Base-by-base conservation (phyloP, 2,888 invertebrate genomes). In the Lepidocyrtoides sp. region DNA sequence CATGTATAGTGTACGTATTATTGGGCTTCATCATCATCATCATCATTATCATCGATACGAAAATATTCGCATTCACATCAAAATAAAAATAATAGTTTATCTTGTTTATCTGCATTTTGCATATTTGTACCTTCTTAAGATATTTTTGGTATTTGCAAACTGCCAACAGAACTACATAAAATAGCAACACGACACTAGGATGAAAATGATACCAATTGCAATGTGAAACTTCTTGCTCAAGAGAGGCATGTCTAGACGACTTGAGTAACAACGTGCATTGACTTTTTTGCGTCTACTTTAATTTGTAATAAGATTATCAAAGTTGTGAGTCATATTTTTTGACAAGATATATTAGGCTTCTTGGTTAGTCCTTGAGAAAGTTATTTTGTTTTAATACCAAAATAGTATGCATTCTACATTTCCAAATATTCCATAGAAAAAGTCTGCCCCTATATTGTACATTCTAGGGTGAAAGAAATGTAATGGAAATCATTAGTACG, bases 121-220 rank as follows among this genome's bases (percentile, higher is more conserved):
- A 60, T 60, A 60, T 60, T 60, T 60, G 41, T 20, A 72, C 41
- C 72, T 20, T n/a, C 17, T 32, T n/a, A 32, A 72, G 41, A 72
- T 41, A 20, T 72, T 41, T 17, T 41, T 72, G 36, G 20, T 12
- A 72, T 41, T 36, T 69, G 14, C 36, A 0, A 5, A 41, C n/a
- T n/a, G 36, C 41, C 32, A 32, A 51, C 17, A 3, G 23, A 60
- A 26, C n/a, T n/a, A n/a, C 14, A 51, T 14, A 51, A 51, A 51
- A 14, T 5, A 3, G 14, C 12, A 14, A 51, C 3, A 51, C n/a
- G n/a, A 51, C 51, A 10, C 10, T 4, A 41, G 10, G 41, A 41
- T 4, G 41, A 41, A 10, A 41, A 41, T 41, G 41, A 7, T 4
- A 41, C n/a, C n/a, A n/a, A n/a, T n/a, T n/a, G 41, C 10, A 7